These are phyloP conservation scores for Berghia stephanieae DNA, from an alignment of 1,140 invertebrate species.

Conservation along the genomic window DNA sequence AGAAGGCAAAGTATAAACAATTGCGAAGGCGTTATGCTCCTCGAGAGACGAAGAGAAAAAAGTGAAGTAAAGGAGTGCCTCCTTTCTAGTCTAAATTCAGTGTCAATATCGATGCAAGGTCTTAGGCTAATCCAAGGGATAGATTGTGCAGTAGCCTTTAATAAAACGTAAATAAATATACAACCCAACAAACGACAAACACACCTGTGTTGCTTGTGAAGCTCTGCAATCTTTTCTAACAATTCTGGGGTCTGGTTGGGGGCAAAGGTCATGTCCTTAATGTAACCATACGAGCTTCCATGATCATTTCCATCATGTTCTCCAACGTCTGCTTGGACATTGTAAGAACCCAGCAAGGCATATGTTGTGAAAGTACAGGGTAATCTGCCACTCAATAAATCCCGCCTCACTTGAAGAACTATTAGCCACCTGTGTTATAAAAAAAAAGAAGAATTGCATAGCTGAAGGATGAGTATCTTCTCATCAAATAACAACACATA, in stretches of 20 bases:
- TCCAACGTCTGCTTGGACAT: slow-evolving; percentile 97
- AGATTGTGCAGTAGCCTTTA: too few relatives aligned
- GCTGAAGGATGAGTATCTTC: too few relatives aligned
- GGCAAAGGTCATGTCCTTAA: slow-evolving; percentile 90
- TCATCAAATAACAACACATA: too few relatives aligned
- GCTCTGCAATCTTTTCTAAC: slow-evolving; percentile 92
- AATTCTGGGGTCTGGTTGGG: slow-evolving; percentile 82
- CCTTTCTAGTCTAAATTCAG: too few relatives aligned
- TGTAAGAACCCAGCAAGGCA: slow-evolving; percentile 93
- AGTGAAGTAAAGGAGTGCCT: too few relatives aligned
- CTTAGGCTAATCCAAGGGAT: too few relatives aligned
- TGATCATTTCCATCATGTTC: slow-evolving; percentile 87
- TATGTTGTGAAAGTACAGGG: slow-evolving; percentile 97
- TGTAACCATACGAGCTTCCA: slow-evolving; percentile 74
- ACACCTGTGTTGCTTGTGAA: slow-evolving; percentile 94
- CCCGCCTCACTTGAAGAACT: slow-evolving; percentile 94
- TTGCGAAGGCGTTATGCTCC: too few relatives aligned
- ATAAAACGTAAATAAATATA: too few relatives aligned
- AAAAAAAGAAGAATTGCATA: too few relatives aligned
- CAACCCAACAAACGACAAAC: slow-evolving; percentile 44
- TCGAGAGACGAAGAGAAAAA: too few relatives aligned
- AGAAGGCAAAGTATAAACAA: too few relatives aligned
- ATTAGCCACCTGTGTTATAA: slow-evolving; percentile 82
- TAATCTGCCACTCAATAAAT: slow-evolving; percentile 88
- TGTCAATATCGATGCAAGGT: too few relatives aligned